Evolutionary conservation across 92 coral and sea anemone genomes (phyloP).

Genomic region (Virgularia gustaviana): DNA sequence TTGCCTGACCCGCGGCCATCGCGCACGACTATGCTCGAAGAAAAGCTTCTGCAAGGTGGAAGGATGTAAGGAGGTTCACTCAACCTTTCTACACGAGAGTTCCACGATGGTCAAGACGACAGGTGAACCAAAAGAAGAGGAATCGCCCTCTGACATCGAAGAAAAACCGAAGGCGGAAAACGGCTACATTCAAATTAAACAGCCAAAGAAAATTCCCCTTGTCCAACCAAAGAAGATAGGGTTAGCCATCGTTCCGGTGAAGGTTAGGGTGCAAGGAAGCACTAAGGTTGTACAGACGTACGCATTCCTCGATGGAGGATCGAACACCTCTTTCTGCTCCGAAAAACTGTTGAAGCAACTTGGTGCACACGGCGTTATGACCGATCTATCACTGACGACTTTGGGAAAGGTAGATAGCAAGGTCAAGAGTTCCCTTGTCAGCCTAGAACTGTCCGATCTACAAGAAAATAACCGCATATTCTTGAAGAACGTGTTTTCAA

Average conservation of each 20-base stretch:
- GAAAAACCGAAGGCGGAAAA: background rate
- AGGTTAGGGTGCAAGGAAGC: slow-evolving; percentile 50
- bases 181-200: slow-evolving; percentile 2
- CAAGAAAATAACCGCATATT: slow-evolving; percentile 23
- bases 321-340: slow-evolving; percentile 65
- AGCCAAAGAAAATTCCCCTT: background rate
- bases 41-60: slow-evolving; percentile 6
- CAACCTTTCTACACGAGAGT: slow-evolving; percentile 10
- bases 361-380: slow-evolving; percentile 13
- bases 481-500: slow-evolving; percentile 40
- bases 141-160: background rate
- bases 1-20: slow-evolving; percentile 4
- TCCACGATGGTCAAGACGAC: background rate
- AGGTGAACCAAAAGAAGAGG: background rate
- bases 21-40: slow-evolving; percentile 7
- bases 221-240: background rate
- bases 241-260: slow-evolving; percentile 51
- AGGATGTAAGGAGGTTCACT: slow-evolving; percentile 11
- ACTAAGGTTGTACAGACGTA: slow-evolving; percentile 47
- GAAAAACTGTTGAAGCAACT: slow-evolving; percentile 42
- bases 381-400: slow-evolving; percentile 57
- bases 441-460: slow-evolving; percentile 47
- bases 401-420: slow-evolving; percentile 30
- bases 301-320: slow-evolving; percentile 66
- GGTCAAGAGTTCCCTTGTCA: slow-evolving; percentile 36